Percentiles rank a stretch among this genome's conserved stretches.
Evolutionary conservation across 53 echinoderm and acorn worm species (phyloP).

Genomic region (Echinarachnius parma): DNA sequence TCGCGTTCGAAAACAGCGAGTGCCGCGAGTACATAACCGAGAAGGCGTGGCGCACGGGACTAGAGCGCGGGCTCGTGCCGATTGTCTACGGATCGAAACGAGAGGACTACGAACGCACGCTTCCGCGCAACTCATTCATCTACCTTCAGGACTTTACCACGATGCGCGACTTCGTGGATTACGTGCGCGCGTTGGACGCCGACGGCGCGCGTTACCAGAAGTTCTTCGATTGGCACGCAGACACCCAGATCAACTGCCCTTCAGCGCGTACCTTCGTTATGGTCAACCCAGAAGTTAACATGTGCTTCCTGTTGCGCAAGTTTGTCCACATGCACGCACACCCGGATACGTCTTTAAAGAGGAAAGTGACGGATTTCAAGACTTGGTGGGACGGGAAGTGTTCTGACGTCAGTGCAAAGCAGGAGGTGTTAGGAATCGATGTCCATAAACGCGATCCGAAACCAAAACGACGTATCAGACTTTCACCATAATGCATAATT

Average conservation of each 20-base stretch:
- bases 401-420: not conserved
- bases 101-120: constrained; percentile 43
- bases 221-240: constrained; percentile 61
- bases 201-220: constrained; percentile 40
- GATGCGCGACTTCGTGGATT: constrained; percentile 36
- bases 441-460: constrained; percentile 20
- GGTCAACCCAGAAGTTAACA: constrained; percentile 13
- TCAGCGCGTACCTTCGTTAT: constrained; percentile 29
- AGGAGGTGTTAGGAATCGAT: constrained; percentile 11
- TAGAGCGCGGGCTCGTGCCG: constrained; percentile 56
- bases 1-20: constrained; percentile 65
- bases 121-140: constrained; percentile 65
- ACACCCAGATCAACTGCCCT: constrained; percentile 29
- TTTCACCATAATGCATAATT: no score
- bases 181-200: constrained; percentile 42
- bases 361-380: not conserved
- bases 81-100: constrained; percentile 65
- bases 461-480: no score
- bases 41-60: constrained; percentile 57
- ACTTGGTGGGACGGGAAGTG: constrained; percentile 24
- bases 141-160: constrained; percentile 58
- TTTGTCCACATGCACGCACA: constrained; percentile 1
- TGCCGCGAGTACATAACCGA: constrained; percentile 68
- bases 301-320: constrained; percentile 21
- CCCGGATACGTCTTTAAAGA: constrained; percentile 10